These are phyloP conservation scores for Pycnomerus fuliginosus DNA, from an alignment of 2,888 invertebrate species.

Conservation along the genomic window DNA sequence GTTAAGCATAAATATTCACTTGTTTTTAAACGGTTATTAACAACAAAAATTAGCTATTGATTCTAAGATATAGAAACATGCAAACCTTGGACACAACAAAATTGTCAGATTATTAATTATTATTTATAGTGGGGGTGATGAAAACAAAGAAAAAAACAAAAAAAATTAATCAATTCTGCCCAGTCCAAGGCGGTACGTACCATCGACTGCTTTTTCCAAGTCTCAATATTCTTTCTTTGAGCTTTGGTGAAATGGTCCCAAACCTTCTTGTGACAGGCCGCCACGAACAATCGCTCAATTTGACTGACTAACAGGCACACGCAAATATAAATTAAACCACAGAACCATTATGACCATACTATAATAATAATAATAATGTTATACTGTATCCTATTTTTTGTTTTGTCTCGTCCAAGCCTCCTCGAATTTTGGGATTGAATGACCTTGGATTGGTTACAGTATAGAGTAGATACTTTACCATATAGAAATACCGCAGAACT, in stretches of 20 bases:
- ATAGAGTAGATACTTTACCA: slow-evolving; percentile 16
- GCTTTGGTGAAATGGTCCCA: slow-evolving; percentile 99
- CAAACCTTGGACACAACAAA: slow-evolving; percentile 20
- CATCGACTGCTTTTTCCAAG: slow-evolving; percentile 96
- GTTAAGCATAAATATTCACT: slow-evolving; percentile 5
- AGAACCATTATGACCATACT: slow-evolving; percentile 21
- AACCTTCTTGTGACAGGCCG: slow-evolving; percentile 95
- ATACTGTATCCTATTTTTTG: slow-evolving; percentile 22
- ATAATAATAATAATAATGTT: slow-evolving; percentile 13
- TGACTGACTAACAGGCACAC: slow-evolving; percentile 84
- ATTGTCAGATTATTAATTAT: slow-evolving; percentile 1
- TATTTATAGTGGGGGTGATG: background rate
- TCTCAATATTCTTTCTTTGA: slow-evolving; percentile 97
- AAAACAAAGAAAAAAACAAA: slow-evolving; percentile 3
- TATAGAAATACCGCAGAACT: too few species aligned
- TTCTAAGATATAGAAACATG: slow-evolving; percentile 16
- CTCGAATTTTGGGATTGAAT: too few species aligned
- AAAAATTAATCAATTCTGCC: slow-evolving; percentile 5
- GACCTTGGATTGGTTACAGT: slow-evolving; percentile 19
- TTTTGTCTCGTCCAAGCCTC: too few species aligned
- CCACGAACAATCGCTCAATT: slow-evolving; percentile 96
- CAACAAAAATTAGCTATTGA: slow-evolving; percentile 6
- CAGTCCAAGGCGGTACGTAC: slow-evolving; percentile 61
- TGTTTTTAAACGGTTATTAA: slow-evolving; percentile 1
- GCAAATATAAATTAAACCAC: slow-evolving; percentile 49